Base-by-base conservation (phyloP, 2,888 invertebrate genomes). In the Standfussiana lucernea region DNA sequence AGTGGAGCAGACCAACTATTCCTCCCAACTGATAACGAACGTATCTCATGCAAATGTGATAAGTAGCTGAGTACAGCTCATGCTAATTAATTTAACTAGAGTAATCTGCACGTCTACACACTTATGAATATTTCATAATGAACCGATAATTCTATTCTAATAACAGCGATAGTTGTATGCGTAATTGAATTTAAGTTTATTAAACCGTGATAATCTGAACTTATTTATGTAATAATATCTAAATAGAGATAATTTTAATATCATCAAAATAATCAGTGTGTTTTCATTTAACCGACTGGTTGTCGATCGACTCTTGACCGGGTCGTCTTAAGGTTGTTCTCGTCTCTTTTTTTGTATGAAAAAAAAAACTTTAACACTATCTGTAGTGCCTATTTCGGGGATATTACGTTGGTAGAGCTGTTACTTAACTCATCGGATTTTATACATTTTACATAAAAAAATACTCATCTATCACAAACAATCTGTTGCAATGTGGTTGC, bases 11-110 rank as follows among this genome's bases (percentile, higher is more conserved):
- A 74, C 67, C 72, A 79, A 53, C 62, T 80, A 56, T 61, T 70
- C 45, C 72, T 77, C 62, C 65, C 62, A 37, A 68, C 71, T 72
- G 84, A 84, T 82, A 84, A 80, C 68, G 40, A 59, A 64, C 56
- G 61, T 78, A 83, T 56, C 65, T 76, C 83, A 72, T 72, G 45
- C 50, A 78, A 83, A 80, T 83, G 80, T 66, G 78, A 72, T 83
- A 62, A 71, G 65, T 78, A 77, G 78, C 65, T 72, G 78, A 66
- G 35, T 71, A 66, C 53, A 59, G 40, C 15, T 65, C 59, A 80
- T 45, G 59, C 83, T 80, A 80, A 80, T 80, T 80, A 77, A 66
- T 71, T 82, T 61, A 82, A 59, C 78, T 59, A 77, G 42, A 77
- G 78, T 80, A 83, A 82, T 82, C 78, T 83, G 50, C 71, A 53